Base-by-base conservation (phyloP, 1,140 invertebrate genomes). In the Antheraea pernyi region DNA sequence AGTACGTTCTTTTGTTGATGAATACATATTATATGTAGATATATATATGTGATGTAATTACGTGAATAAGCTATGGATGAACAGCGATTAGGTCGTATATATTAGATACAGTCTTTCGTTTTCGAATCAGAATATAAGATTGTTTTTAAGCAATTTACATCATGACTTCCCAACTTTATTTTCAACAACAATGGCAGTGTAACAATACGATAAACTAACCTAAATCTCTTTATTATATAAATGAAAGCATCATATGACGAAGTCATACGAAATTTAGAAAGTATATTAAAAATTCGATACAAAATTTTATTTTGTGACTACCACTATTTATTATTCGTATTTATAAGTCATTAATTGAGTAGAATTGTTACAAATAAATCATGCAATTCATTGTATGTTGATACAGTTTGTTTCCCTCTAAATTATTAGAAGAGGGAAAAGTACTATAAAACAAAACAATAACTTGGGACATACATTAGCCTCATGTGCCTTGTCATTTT, bases 401-500 rank as follows among this genome's bases (percentile, higher is more conserved):
- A 42, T 42, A 42, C 11, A 42, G 7, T 42, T 9, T 0, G 2
- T 42, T 11, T 42, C 39, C 22, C 8, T 42, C 39, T 42, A 9
- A 42, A 42, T 42, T 9, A 9, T 42, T 42, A 42, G 2, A 42
- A 42, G 39, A 42, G 39, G 39, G 11, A 0, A 42, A 11, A 11
- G 7, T 7, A 11, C 39, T 42, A 42, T 30, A 42, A 42, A 42
- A 42, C 39, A 11, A 42, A 30, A 42, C 11, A 42, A 42, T 42
- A 42, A 42, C 39, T 9, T 42, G 39, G 39, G 19, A 63, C 36
- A 63, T 18, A n/a, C 65, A 65, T 74, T 85, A 88, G 88, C 88
- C 86, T 90, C 86, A 64, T 86, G 69, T 66, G 83, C 84, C 88
- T 90, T 85, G 88, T 88, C 88, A 74, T 83, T 67, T 73, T 62